Percentiles rank a stretch among this genome's conserved stretches.
These are phyloP conservation scores for Orycteropus afer DNA, from an alignment of 2,113 vertebrate genomes.

Conservation along the genomic window DNA sequence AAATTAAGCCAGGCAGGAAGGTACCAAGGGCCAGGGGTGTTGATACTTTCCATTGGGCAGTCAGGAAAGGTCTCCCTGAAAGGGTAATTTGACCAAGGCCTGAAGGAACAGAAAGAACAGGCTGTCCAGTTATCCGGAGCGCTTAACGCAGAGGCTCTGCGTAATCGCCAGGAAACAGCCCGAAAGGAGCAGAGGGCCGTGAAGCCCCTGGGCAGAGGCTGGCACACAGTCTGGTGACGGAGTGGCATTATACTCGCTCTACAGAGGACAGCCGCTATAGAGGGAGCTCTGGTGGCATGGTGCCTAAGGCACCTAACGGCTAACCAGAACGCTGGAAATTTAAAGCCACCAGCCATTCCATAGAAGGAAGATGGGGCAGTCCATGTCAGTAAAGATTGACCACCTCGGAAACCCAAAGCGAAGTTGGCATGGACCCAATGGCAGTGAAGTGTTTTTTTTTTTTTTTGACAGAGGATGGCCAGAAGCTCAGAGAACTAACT, in stretches of 20 bases:
- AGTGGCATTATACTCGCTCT: rapidly evolving
- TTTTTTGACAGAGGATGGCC: background rate
- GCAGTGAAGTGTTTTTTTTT: too few relatives aligned
- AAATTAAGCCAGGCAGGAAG: background rate
- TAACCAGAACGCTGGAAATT: too few relatives aligned
- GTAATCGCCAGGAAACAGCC: background rate
- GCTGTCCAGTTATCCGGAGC: background rate
- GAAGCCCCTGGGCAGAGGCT: background rate
- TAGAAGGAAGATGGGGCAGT: too few relatives aligned
- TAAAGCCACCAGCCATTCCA: too few relatives aligned
- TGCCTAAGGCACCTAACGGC: too few relatives aligned
- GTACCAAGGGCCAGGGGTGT: background rate
- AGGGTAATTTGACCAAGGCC: background rate
- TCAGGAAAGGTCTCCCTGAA: background rate
- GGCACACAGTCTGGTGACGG: background rate
- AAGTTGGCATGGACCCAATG: too few relatives aligned
- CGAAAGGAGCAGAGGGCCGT: background rate
- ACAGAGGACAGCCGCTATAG: background rate
- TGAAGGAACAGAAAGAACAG: background rate
- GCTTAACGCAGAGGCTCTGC: background rate
- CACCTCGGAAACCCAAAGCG: too few relatives aligned
- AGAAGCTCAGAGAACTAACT: background rate
- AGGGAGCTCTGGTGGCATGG: too few relatives aligned
- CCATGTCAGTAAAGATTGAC: too few relatives aligned
- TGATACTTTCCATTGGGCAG: background rate